These are phyloP conservation scores for Polymixis lichenea DNA, from an alignment of 2,888 invertebrate genomes.

Conservation along the genomic window DNA sequence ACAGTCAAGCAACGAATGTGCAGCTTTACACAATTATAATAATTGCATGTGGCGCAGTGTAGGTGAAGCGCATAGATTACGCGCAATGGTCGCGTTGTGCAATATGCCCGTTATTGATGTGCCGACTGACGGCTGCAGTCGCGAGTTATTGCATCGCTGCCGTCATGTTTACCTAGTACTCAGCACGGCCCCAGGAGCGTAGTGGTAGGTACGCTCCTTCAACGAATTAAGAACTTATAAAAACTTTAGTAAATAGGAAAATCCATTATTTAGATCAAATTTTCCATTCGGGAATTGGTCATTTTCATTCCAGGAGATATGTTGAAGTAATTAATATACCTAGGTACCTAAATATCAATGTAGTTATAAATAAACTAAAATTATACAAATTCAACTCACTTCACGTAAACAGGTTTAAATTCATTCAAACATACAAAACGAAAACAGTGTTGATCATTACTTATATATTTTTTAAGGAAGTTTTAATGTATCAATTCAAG, in stretches of 20 bases:
- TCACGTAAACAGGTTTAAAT: background rate
- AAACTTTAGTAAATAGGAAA: background rate
- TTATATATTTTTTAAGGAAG: background rate
- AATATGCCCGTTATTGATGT: conserved; percentile 61
- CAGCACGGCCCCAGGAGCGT: conserved; percentile 19
- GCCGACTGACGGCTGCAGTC: conserved; percentile 53
- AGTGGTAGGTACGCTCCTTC: no score
- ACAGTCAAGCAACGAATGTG: conserved; percentile 24
- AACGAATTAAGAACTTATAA: background rate
- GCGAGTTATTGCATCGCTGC: conserved; percentile 58
- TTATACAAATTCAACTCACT: background rate
- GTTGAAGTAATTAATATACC: background rate
- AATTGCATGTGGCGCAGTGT: conserved; percentile 52
- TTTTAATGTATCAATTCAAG: background rate
- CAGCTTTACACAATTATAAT: conserved; percentile 62
- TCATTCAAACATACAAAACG: background rate
- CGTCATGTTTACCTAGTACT: conserved; percentile 46
- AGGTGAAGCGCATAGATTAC: conserved; percentile 62
- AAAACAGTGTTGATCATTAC: background rate
- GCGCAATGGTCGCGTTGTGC: conserved; percentile 58
- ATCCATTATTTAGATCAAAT: background rate
- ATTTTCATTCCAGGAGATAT: background rate
- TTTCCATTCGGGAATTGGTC: background rate
- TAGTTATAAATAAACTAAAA: background rate
- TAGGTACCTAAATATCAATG: background rate